Evolutionary conservation across 2,797 vertebrate genomes (phyloP).

Genomic region (Cryptoprocta ferox): DNA sequence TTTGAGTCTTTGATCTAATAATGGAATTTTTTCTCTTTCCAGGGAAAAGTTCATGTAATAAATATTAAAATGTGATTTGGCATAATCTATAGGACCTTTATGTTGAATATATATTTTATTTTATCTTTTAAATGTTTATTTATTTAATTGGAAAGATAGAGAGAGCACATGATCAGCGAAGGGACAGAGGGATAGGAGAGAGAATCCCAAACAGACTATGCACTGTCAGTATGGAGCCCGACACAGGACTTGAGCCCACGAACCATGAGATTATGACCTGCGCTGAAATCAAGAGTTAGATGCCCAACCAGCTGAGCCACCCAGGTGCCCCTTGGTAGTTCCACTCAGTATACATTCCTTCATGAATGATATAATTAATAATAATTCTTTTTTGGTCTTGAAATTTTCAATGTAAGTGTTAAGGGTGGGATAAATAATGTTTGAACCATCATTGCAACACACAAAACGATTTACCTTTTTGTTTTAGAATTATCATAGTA

Average conservation of each 20-base stretch:
- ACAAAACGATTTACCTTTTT: background rate
- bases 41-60: background rate
- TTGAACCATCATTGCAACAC: background rate
- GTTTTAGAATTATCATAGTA: constrained; percentile 24
- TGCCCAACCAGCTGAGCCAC: too few species aligned
- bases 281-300: too few species aligned
- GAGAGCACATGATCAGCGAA: too few species aligned
- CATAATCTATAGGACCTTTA: background rate
- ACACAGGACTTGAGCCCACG: too few species aligned
- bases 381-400: background rate
- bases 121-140: background rate
- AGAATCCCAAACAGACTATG: too few species aligned
- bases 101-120: constrained; percentile 37
- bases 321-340: background rate
- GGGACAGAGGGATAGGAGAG: too few species aligned
- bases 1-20: constrained; percentile 31
- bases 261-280: too few species aligned
- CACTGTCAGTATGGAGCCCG: too few species aligned
- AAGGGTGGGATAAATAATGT: background rate
- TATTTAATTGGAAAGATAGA: too few species aligned
- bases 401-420: background rate
- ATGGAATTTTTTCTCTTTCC: background rate
- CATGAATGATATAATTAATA: background rate
- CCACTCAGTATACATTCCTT: background rate
- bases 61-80: background rate